Conservation (phyloP, 2,113 vertebrate species). For the Ornithorhynchus anatinus region DNA sequence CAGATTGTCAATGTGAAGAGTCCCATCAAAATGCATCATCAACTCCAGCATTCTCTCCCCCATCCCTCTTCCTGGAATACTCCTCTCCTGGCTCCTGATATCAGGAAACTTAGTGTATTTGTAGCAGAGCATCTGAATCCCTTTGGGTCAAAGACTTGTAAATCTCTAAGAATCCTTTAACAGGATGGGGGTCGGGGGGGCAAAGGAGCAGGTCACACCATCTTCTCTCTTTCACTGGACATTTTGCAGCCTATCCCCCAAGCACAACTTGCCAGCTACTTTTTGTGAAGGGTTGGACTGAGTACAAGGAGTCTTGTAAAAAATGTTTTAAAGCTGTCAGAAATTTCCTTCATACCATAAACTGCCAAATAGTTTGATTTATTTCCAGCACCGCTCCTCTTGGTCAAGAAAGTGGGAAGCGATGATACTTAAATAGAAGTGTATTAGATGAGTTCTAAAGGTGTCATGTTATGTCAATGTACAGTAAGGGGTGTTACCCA, state of each 20-base stretch:
- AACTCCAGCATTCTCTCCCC: no score
- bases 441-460: neutral
- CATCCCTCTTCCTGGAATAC: no score
- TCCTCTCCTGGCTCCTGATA: no score
- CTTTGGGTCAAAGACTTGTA: rapidly evolving
- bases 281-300: neutral
- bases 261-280: no score
- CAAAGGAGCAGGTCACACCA: no score
- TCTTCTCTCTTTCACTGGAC: rapidly evolving
- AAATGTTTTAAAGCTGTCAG: neutral
- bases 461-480: neutral
- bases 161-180: neutral
- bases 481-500: no score
- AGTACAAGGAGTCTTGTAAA: neutral
- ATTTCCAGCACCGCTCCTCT: neutral
- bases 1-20: no score
- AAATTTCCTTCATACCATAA: neutral
- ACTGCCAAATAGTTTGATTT: neutral
- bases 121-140: no score
- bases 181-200: neutral
- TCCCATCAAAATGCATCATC: no score
- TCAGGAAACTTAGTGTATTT: no score
- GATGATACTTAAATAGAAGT: rapidly evolving
- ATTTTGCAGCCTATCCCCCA: neutral
- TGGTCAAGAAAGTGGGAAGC: neutral